Evolutionary conservation across 2,888 invertebrate species (phyloP), one percentile per base, ranked within the genome.

Genomic region (Cephus pulcher): DNA sequence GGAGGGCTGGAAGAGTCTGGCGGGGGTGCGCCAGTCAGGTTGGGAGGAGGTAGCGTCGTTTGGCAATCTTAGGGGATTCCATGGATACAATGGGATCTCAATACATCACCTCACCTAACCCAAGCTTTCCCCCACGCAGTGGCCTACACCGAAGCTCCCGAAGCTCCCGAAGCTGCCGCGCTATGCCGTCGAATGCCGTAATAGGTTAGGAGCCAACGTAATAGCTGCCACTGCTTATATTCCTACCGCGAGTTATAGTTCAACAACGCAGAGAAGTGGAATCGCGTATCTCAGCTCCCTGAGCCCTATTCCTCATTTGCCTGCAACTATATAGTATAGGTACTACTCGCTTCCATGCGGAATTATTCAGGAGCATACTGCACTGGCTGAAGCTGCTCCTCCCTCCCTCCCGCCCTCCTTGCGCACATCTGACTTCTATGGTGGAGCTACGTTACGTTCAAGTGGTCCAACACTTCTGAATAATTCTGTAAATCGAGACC

Each of bases 71-170:
- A 86, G 89, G 90, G 91, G 91, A 91, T 91, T 91, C 89, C 88
- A 86, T 84, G 89, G 91, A 91, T 91, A 91, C 91, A 91, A 91
- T 91, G 91, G 91, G 91, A 91, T 91, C 91, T 91, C 91, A 91
- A 91, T 91, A 91, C 91, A 91, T 91, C 91, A 91, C 91, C 89
- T 91, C 88, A 84, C 87, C 89, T 90, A 90, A 90, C 89, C 87
- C 88, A 73, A 75, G 32, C 33, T 33, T 15, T 33, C 32, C 70
- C 70, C 70, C 70, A 30, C 33, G 30, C 70, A 30, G 40, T 40
- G 15, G 79, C 78, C 78, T 78, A 73, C 79, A 74, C 71, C 32
- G 73, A 70, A 70, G 74, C 73, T 73, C 30, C 11, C 34, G 74
- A 76, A 80, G 77, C 77, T 77, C 75, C 78, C 75, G 75, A 80